Conservation (phyloP, 2,888 invertebrate genomes). For the Trichopoda pennipes region DNA sequence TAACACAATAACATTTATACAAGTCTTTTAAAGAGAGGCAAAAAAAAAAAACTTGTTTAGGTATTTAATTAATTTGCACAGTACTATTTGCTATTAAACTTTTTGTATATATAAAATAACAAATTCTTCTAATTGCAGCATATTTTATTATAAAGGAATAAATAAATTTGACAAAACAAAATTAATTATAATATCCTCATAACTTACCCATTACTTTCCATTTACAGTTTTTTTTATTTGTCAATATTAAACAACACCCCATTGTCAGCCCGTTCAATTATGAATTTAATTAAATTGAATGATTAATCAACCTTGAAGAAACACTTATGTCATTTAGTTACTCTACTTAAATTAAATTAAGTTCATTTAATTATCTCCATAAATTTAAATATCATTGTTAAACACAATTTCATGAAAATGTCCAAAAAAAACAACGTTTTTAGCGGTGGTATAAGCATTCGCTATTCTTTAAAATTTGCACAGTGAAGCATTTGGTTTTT, state of each 20-base stretch:
- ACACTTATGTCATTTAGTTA: slow-evolving; percentile 17
- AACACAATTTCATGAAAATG: slow-evolving; percentile 65
- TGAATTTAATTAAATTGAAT: slow-evolving; percentile 6
- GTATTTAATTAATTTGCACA: not conserved
- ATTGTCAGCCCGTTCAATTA: slow-evolving; percentile 42
- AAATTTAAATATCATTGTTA: slow-evolving; percentile 64
- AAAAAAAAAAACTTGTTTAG: not conserved
- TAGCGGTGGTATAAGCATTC: slow-evolving; percentile 14
- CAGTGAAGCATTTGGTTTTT: slow-evolving; percentile 6
- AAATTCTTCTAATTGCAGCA: not conserved
- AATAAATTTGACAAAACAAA: not conserved
- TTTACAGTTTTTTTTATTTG: not conserved
- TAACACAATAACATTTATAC: slow-evolving; percentile 9
- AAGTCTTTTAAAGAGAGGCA: not conserved
- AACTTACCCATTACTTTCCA: not conserved
- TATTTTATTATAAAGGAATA: no score
- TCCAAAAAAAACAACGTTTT: slow-evolving; percentile 58
- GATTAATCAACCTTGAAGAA: slow-evolving; percentile 13
- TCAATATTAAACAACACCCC: slow-evolving; percentile 14
- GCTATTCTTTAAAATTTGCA: slow-evolving; percentile 4
- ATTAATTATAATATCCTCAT: not conserved
- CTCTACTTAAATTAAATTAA: slow-evolving; percentile 59
- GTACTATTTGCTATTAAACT: not conserved
- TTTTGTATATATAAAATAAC: not conserved
- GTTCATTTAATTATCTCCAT: slow-evolving; percentile 64